Conservation (phyloP, 2,888 invertebrate species). For the Lycaena phlaeas region DNA sequence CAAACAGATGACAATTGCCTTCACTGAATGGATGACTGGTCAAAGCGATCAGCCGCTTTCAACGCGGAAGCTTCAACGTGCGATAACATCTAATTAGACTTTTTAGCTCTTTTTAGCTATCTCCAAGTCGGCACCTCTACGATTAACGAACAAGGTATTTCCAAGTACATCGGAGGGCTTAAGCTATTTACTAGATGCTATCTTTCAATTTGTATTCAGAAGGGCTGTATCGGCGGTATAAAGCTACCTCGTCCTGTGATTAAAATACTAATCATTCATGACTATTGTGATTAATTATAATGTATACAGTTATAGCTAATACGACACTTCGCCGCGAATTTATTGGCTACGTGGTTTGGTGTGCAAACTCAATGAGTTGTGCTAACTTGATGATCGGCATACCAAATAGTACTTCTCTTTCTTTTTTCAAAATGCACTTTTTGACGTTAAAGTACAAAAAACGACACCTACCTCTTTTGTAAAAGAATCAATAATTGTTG, state of each 20-base stretch:
- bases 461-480: too few species aligned
- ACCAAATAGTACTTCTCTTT: too few species aligned
- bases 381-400: too few species aligned
- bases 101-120: too few species aligned
- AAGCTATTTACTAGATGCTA: constrained; percentile 42
- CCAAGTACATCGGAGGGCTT: constrained; percentile 8
- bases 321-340: constrained; percentile 4
- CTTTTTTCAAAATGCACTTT: too few species aligned
- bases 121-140: neutral
- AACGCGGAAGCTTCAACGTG: too few species aligned
- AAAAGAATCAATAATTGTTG: too few species aligned
- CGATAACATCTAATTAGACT: too few species aligned
- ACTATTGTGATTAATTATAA: constrained; percentile 29
- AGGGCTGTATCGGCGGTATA: constrained; percentile 41
- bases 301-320: constrained; percentile 3
- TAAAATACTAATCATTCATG: constrained; percentile 56
- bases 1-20: too few species aligned
- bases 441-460: too few species aligned
- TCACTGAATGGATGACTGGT: too few species aligned
- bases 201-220: constrained; percentile 52
- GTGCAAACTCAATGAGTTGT: neutral
- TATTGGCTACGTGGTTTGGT: neutral
- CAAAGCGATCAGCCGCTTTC: too few species aligned
- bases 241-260: constrained; percentile 51
- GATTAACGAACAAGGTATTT: constrained; percentile 1